Evolutionary conservation across 2,888 invertebrate genomes (phyloP), one percentile per base, ranked within the genome.

Genomic region (Mythimna impura): DNA sequence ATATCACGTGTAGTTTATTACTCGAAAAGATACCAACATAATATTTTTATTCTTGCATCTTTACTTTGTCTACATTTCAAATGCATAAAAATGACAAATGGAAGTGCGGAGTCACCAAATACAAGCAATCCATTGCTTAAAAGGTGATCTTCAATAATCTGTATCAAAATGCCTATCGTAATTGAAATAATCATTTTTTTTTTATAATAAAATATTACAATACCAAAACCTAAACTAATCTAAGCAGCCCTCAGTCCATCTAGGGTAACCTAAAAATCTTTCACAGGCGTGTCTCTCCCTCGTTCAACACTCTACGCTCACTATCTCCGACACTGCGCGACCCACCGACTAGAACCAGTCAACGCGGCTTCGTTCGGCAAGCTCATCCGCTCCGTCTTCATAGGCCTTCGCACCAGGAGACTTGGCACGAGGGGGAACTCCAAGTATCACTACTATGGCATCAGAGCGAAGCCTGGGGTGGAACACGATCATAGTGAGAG

Each of bases 381-480:
- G 96, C 97, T 99, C 58, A 99, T 99, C 90, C 97, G 99, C 76
- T 99, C 99, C 5, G 99, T 99, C 78, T 99, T 99, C 96, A 97
- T 99, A 86, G 99, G 99, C 25, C 97, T 99, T 88, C 97, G 99
- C 81, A 99, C 99, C 86, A 97, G 99, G 75, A 97, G 99, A 70
- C 97, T 99, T 62, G 99, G 99, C 81, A 99, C 99, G 5, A 97
- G 98, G 88, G 99, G 99, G 52, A 99, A 99, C 96, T 99, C 99
- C 43, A 99, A 99, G 94, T 99, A 99, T 93, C 99, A 99, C 96
- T 99, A 99, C 95, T 99, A 99, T 96, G 99, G 99, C n/a, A 99
- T 99, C 85, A 97, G 99, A 52, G 98, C 99, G 71, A 99, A 99
- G 94, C 98, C 87, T 34, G 86, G 76, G 62, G 81, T 82, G 6